These are phyloP conservation scores for Marasmarcha lunaedactyla DNA, from an alignment of 2,888 invertebrate species.

Conservation along the genomic window DNA sequence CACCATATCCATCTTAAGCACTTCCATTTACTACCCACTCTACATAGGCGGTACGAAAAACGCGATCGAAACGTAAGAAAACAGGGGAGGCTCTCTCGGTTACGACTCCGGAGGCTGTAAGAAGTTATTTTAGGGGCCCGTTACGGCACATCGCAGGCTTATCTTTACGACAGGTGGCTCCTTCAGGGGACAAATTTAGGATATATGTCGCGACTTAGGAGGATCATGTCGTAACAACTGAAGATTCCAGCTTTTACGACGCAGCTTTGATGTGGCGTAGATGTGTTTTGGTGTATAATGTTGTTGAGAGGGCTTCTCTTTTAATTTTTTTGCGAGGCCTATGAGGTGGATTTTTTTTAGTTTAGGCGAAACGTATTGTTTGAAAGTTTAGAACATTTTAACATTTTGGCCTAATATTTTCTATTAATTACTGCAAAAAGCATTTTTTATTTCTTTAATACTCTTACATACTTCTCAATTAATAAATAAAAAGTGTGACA, in stretches of 20 bases:
- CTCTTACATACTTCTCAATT: no score
- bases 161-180: conserved; percentile 68
- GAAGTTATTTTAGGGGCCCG: conserved; percentile 68
- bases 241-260: conserved; percentile 17
- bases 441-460: no score
- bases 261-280: conserved; percentile 3
- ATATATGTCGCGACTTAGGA: conserved; percentile 62
- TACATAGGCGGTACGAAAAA: not conserved
- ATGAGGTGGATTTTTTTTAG: no score
- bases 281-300: not conserved
- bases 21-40: no score
- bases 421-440: no score
- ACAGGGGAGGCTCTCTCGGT: conserved; percentile 6
- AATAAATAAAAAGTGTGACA: no score
- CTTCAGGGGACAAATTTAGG: conserved; percentile 56
- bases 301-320: no score
- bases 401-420: no score
- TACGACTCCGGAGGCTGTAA: conserved; percentile 65
- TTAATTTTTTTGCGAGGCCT: no score
- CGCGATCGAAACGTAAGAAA: not conserved
- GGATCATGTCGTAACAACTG: conserved; percentile 35
- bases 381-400: no score
- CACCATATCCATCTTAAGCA: not conserved
- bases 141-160: conserved; percentile 63
- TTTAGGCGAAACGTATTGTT: no score